phyloP scores from a whole-genome alignment of 2,797 vertebrate species.

The Podargus strigoides region DNA sequence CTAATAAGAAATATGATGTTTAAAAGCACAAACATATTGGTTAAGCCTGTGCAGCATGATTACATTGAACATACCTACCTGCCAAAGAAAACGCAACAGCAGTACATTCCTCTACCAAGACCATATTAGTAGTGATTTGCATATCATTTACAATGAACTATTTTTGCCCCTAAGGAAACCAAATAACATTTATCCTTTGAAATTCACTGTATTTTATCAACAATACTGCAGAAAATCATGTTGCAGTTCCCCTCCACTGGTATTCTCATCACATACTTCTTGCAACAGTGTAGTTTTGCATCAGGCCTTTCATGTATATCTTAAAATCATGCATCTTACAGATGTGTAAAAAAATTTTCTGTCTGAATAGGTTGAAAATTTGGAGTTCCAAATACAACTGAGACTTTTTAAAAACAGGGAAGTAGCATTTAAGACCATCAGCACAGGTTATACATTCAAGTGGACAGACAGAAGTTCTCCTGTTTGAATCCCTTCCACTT shows the following conservation, averaged over 20 bases:
- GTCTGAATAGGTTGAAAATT: not conserved
- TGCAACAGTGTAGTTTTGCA: not conserved
- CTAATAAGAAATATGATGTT: not conserved
- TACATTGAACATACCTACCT: not conserved
- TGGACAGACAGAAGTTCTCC: not conserved
- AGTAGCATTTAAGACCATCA: not conserved
- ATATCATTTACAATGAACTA: not conserved
- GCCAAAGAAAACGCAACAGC: not conserved
- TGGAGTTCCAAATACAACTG: not conserved
- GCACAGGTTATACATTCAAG: not conserved
- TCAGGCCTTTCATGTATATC: not conserved
- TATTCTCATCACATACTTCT: not conserved
- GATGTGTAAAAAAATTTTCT: not conserved
- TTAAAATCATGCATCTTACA: not conserved
- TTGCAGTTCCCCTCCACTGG: rapidly evolving
- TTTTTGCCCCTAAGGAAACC: not conserved
- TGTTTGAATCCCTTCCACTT: not conserved
- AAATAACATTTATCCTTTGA: not conserved
- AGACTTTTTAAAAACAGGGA: not conserved
- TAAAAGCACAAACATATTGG: not conserved
- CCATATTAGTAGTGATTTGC: not conserved
- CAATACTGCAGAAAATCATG: not conserved
- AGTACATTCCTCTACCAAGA: not conserved
- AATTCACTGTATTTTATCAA: not conserved
- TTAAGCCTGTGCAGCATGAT: not conserved